Percentiles rank a stretch among this genome's conserved stretches.
Evolutionary conservation across 2,113 vertebrate species (phyloP).

Genomic region (Sphaerodactylus townsendi): DNA sequence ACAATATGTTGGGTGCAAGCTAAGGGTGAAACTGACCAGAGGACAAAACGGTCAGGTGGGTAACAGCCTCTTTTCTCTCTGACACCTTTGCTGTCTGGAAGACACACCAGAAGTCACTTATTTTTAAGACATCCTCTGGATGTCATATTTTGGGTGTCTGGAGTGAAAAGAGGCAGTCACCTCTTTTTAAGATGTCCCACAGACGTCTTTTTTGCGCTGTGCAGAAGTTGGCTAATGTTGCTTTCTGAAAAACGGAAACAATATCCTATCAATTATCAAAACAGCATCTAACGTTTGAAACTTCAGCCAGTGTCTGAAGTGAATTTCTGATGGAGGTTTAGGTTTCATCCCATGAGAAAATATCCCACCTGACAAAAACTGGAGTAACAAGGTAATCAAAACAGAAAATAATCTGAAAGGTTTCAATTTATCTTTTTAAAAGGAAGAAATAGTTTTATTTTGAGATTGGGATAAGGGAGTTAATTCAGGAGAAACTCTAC

Average conservation of each 20-base stretch:
- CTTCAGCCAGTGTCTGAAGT: conserved; percentile 22
- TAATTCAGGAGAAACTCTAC: conserved; percentile 67
- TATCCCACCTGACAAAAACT: conserved; percentile 6
- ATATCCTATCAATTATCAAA: conserved; percentile 28
- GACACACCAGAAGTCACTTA: no score
- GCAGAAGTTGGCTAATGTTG: no score
- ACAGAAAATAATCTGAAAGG: background rate
- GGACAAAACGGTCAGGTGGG: no score
- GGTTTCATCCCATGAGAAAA: background rate
- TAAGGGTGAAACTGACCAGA: no score
- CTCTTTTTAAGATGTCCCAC: no score
- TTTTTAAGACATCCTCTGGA: no score
- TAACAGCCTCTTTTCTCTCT: no score
- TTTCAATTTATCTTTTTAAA: conserved; percentile 50
- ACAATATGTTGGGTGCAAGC: no score
- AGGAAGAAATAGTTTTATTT: conserved; percentile 62
- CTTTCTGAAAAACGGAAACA: background rate
- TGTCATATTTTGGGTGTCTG: no score
- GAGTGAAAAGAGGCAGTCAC: no score
- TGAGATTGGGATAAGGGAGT: conserved; percentile 59
- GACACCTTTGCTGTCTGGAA: no score
- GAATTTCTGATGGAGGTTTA: conserved; percentile 29
- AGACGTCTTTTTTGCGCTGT: no score
- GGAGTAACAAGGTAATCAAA: conserved; percentile 36
- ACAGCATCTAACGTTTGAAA: background rate